A percentile compares a stretch with the other conserved stretches of the same genome.
Evolutionary conservation across 2,888 invertebrate species (phyloP).

Genomic region (Cheiracanthium punctorium): DNA sequence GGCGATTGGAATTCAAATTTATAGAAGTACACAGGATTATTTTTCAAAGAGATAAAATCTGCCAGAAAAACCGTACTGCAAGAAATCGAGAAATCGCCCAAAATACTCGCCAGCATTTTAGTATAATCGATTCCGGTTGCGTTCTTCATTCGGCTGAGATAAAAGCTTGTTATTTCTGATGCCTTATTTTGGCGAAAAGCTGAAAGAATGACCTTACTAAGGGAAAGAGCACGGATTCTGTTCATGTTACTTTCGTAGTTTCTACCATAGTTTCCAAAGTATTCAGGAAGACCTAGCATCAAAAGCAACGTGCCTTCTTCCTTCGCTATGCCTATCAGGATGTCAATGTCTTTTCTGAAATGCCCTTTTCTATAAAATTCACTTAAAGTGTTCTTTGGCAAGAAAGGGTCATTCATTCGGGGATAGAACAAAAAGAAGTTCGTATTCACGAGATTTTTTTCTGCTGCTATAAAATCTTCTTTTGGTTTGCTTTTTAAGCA

Average conservation of each 20-base stretch:
- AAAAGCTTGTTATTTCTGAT: constrained; percentile 28
- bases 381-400: neutral
- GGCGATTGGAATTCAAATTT: constrained; percentile 37
- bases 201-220: neutral
- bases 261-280: constrained; percentile 30
- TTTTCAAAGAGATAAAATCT: constrained; percentile 41
- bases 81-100: constrained; percentile 52
- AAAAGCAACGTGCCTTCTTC: constrained; percentile 69
- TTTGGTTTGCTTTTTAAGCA: constrained; percentile 3
- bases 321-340: constrained; percentile 57
- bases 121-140: constrained; percentile 14
- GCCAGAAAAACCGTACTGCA: constrained; percentile 55
- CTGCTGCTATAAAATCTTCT: neutral
- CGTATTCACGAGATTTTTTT: neutral
- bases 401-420: neutral
- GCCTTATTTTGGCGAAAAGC: neutral
- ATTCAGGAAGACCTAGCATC: constrained; percentile 18
- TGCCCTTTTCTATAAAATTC: neutral
- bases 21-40: constrained; percentile 62
- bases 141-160: constrained; percentile 22
- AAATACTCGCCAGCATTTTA: constrained; percentile 19
- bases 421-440: neutral
- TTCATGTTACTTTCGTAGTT: neutral
- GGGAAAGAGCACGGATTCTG: constrained; percentile 13
- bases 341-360: constrained; percentile 41